phyloP scores from a whole-genome alignment of 2,113 vertebrate genomes.

The Gavia stellata region DNA sequence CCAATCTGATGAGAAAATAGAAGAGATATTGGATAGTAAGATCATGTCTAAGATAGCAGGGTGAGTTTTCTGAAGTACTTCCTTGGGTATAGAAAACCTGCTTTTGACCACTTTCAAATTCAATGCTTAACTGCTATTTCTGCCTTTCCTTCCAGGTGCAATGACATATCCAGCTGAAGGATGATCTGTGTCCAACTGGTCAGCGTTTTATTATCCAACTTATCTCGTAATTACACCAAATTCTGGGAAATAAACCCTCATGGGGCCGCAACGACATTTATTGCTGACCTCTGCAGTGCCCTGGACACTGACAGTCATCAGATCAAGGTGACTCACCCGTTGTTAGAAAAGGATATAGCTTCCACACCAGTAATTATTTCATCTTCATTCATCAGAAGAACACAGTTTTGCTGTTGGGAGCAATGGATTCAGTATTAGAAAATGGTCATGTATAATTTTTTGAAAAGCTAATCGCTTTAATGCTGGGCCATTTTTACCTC shows the following conservation, averaged over 20 bases:
- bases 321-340: not conserved
- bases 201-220: not conserved
- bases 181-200: not conserved
- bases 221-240: not conserved
- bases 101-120: not conserved
- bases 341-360: not conserved
- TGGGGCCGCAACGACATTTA: not conserved
- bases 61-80: not conserved
- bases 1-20: fast-evolving
- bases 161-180: not conserved
- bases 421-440: not conserved
- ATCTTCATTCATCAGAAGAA: not conserved
- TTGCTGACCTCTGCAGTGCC: not conserved
- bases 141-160: not conserved
- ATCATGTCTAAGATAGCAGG: fast-evolving
- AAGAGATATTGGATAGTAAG: fast-evolving
- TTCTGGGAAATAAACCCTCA: not conserved
- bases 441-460: not conserved
- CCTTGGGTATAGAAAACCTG: not conserved
- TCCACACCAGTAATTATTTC: not conserved
- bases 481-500: not conserved
- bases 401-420: not conserved
- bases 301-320: fast-evolving
- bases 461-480: not conserved
- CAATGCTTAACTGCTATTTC: not conserved